These are phyloP conservation scores for Mechanitis mazaeus DNA, from an alignment of 2,888 invertebrate species.

Conservation along the genomic window DNA sequence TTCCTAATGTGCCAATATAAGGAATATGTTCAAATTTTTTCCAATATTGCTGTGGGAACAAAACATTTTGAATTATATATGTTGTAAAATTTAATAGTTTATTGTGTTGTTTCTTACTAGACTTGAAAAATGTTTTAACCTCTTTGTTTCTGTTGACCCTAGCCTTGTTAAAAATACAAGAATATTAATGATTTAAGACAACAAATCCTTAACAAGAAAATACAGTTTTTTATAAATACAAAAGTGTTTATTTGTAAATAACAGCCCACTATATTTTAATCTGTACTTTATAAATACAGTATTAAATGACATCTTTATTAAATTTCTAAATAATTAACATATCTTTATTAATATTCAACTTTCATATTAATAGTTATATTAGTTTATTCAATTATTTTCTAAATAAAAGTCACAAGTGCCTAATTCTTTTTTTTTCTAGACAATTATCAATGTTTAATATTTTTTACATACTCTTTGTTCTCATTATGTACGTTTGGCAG, in stretches of 20 bases:
- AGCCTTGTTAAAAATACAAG: background rate
- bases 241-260: background rate
- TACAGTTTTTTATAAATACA: background rate
- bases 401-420: too few relatives aligned
- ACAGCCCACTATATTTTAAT: background rate
- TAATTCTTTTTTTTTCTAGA: too few relatives aligned
- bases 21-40: slow-evolving; percentile 23
- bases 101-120: slow-evolving; percentile 36
- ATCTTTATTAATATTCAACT: too few relatives aligned
- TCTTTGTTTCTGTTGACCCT: slow-evolving; percentile 12
- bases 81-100: slow-evolving; percentile 46
- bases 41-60: slow-evolving; percentile 30
- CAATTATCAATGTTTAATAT: too few relatives aligned
- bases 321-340: too few relatives aligned
- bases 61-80: slow-evolving; percentile 34
- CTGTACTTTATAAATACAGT: background rate
- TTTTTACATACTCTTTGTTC: too few relatives aligned
- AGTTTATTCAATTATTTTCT: too few relatives aligned
- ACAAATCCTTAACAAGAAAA: background rate
- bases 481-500: too few relatives aligned
- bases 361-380: too few relatives aligned
- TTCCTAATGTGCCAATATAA: slow-evolving; percentile 40
- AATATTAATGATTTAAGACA: slow-evolving; percentile 4
- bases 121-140: slow-evolving; percentile 13
- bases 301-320: background rate